These are phyloP conservation scores for Solenopsis fugax DNA, from an alignment of 1,140 invertebrate genomes.

Conservation along the genomic window DNA sequence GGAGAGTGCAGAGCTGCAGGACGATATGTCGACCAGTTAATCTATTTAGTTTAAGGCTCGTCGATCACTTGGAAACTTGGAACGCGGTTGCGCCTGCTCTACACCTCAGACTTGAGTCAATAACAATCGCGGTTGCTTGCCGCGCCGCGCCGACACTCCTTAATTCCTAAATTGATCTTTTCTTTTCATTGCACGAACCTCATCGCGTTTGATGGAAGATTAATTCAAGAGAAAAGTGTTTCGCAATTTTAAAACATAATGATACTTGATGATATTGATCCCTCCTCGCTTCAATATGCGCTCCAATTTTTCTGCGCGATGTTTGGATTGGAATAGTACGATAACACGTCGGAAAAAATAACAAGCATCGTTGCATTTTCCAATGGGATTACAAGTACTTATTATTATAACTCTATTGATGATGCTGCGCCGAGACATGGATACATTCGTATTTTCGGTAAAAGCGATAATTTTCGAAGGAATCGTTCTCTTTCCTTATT, in stretches of 20 bases:
- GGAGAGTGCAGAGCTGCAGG: neutral
- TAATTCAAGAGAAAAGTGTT: neutral
- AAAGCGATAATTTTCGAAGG: neutral
- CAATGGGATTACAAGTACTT: too few species aligned
- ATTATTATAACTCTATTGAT: neutral
- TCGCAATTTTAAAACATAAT: neutral
- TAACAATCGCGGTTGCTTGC: too few species aligned
- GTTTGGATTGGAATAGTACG: too few species aligned
- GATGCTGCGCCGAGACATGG: too few species aligned
- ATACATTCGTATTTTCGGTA: neutral
- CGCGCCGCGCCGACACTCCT: too few species aligned
- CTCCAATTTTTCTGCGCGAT: neutral
- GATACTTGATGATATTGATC: neutral
- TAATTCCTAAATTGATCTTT: neutral
- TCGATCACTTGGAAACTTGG: conserved; percentile 45
- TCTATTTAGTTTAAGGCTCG: conserved; percentile 70
- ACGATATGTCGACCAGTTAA: conserved; percentile 59
- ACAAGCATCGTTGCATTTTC: neutral
- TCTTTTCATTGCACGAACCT: neutral
- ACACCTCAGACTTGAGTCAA: neutral
- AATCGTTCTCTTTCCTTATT: neutral
- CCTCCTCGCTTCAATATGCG: neutral
- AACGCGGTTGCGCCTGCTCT: neutral
- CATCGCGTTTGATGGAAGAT: neutral
- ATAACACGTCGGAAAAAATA: neutral